phyloP scores from a whole-genome alignment of 1,140 invertebrate species.

The Sinella curviseta region DNA sequence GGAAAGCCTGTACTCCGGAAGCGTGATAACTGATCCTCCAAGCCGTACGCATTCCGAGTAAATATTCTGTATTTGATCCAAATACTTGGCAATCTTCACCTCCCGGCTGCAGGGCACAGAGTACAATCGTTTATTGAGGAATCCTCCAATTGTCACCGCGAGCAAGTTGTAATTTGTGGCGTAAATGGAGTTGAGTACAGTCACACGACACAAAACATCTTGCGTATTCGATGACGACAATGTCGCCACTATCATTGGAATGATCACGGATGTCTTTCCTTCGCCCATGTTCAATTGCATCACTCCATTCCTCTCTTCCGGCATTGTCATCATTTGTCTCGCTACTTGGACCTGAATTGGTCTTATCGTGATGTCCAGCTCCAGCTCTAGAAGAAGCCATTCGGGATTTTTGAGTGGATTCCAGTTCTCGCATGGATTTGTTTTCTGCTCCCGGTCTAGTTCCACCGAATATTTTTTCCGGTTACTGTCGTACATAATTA shows the following conservation, averaged over 20 bases:
- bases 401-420: constrained; percentile 26
- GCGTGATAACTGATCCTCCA: constrained; percentile 27
- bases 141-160: constrained; percentile 27
- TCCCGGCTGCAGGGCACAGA: constrained; percentile 38
- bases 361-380: constrained; percentile 37
- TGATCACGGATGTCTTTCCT: constrained; percentile 44
- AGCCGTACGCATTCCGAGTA: constrained; percentile 32
- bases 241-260: constrained; percentile 35
- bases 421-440: constrained; percentile 28
- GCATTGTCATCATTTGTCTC: constrained; percentile 3
- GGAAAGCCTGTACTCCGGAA: constrained; percentile 37
- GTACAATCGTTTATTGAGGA: constrained; percentile 33
- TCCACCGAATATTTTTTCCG: constrained; percentile 7
- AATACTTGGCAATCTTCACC: neutral
- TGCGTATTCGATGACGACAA: constrained; percentile 32
- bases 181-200: constrained; percentile 38
- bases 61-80: neutral
- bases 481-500: neutral
- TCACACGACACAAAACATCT: constrained; percentile 27
- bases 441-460: neutral
- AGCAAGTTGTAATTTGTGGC: constrained; percentile 23
- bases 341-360: constrained; percentile 38
- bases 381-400: constrained; percentile 43
- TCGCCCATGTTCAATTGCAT: constrained; percentile 49
- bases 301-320: neutral